phyloP scores from a whole-genome alignment of 2,797 vertebrate species.

The Sebastes variabilis region DNA sequence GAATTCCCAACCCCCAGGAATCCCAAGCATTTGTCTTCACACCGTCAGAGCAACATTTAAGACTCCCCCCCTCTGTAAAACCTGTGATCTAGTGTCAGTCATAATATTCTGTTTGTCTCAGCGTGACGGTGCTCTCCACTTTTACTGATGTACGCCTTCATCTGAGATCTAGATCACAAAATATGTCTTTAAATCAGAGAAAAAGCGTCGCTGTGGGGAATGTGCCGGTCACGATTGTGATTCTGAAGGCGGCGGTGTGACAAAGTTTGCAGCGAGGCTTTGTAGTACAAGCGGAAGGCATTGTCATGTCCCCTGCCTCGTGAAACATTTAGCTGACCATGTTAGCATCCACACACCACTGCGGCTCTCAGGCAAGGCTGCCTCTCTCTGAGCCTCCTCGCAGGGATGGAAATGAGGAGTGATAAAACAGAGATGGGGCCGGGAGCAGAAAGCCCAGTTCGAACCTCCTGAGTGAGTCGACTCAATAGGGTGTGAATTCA shows the following conservation, averaged over 20 bases:
- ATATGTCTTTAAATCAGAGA: slow-evolving; percentile 23
- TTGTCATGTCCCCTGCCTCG: slow-evolving; percentile 39
- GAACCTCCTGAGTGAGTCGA: slow-evolving; percentile 38
- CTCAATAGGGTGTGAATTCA: slow-evolving; percentile 63
- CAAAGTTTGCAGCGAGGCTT: slow-evolving; percentile 34
- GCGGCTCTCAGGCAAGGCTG: slow-evolving; percentile 4
- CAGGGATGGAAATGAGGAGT: slow-evolving; percentile 36
- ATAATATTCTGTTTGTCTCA: background rate
- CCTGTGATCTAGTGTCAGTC: slow-evolving; percentile 8
- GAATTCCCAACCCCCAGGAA: slow-evolving; percentile 23
- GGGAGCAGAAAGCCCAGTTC: slow-evolving; percentile 40
- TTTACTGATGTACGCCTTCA: slow-evolving; percentile 1
- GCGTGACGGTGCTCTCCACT: background rate
- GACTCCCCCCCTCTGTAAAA: slow-evolving; percentile 15
- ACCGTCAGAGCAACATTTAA: slow-evolving; percentile 12
- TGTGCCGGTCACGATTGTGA: background rate
- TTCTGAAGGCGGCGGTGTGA: background rate
- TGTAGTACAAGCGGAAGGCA: slow-evolving; percentile 42
- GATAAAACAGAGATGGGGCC: slow-evolving; percentile 32
- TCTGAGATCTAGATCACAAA: slow-evolving; percentile 22
- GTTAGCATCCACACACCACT: slow-evolving; percentile 27
- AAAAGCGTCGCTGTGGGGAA: background rate
- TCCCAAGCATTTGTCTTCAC: slow-evolving; percentile 40
- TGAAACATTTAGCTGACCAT: slow-evolving; percentile 63
- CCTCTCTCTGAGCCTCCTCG: background rate